Evolutionary conservation across 2,888 invertebrate genomes (phyloP), one percentile per base, ranked within the genome.

Genomic region (Actias luna): DNA sequence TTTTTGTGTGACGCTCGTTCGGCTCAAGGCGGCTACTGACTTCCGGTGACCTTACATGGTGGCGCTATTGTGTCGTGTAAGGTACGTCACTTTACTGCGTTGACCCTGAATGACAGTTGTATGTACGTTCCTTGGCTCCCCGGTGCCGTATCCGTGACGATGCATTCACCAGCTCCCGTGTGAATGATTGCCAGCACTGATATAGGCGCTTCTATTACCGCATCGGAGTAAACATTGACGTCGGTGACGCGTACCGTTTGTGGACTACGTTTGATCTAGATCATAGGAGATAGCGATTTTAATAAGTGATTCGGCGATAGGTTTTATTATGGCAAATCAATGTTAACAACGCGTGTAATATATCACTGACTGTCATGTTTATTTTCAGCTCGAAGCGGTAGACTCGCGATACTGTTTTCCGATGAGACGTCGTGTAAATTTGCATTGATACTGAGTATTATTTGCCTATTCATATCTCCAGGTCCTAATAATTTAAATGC

Each of bases 131-230:
- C 29, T 29, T 29, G 16, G 16, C 4, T 55, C 29, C n/a, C 18
- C 22, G 1, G 25, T n/a, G n/a, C n/a, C n/a, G n/a, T n/a, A n/a
- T n/a, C 25, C 12, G 59, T 4, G 18, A 59, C 36, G 35, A 59
- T 58, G 18, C 36, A 39, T 59, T 42, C 36, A 29, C 27, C 36
- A 22, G 59, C 36, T n/a, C 18, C 29, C 8, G 42, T 42, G 22
- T 59, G 59, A 36, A 59, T 59, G 42, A 59, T 42, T 35, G 10
- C 42, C 8, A 59, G 42, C 27, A 27, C 42, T 27, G 59, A 59
- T 59, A 59, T 16, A n/a, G 29, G 39, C 42, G 29, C n/a, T 35
- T 25, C 59, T 36, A 7, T 42, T 42, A 42, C 42, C 27, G 42
- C 59, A 42, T 5, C 25, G 29, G 46, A 29, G 25, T 42, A 29